phyloP scores from a whole-genome alignment of 2,797 vertebrate genomes.

The Gallinago nigripennis region DNA sequence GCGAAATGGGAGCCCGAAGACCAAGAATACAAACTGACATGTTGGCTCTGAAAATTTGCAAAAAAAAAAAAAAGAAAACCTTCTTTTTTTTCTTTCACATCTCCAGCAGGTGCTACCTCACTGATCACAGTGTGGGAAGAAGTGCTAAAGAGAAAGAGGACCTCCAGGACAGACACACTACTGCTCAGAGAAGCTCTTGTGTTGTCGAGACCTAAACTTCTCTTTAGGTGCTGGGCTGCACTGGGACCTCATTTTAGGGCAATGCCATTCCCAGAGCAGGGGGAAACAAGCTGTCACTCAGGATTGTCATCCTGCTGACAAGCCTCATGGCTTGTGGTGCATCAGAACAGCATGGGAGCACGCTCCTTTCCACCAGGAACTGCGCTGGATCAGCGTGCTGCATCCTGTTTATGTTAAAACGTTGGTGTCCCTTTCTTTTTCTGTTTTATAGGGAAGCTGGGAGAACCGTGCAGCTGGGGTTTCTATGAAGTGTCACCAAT shows the following conservation, averaged over 20 bases:
- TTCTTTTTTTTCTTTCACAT: background rate
- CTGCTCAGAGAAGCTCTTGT: background rate
- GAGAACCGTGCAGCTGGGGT: background rate
- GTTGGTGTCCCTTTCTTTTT: background rate
- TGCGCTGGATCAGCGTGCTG: background rate
- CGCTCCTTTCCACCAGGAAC: background rate
- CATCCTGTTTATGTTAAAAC: slow-evolving; percentile 39
- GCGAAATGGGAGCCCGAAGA: background rate
- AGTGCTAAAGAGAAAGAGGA: background rate
- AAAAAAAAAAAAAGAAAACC: background rate
- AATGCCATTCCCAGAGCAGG: background rate
- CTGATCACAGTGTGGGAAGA: background rate
- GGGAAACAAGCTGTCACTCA: background rate
- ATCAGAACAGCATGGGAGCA: background rate
- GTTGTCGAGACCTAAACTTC: background rate
- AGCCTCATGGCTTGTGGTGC: background rate
- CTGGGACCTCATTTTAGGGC: background rate
- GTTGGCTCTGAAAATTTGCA: background rate
- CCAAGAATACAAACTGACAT: background rate
- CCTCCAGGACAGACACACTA: rapidly evolving
- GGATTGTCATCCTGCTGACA: slow-evolving; percentile 25
- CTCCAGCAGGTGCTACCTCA: background rate
- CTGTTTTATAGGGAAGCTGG: background rate
- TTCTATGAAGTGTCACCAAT: slow-evolving; percentile 4
- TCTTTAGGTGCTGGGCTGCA: background rate